These are phyloP conservation scores for Threskiornis aethiopicus DNA, from an alignment of 2,797 vertebrate genomes.

Conservation along the genomic window DNA sequence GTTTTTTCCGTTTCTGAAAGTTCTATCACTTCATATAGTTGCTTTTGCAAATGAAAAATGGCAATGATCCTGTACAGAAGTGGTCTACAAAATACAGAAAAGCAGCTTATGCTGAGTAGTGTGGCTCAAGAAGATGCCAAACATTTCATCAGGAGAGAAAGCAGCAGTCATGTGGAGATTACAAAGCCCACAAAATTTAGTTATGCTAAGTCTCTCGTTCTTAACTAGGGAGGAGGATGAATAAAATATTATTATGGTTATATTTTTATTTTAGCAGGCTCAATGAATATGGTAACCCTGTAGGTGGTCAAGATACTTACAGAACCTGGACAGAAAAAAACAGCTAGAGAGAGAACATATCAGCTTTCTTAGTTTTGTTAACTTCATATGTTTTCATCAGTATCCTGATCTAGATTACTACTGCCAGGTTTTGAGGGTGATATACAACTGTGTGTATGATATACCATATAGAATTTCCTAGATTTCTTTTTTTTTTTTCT, in stretches of 20 bases:
- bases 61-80: background rate
- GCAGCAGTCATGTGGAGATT: background rate
- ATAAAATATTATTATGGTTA: background rate
- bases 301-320: background rate
- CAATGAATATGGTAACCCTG: background rate
- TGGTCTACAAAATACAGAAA: background rate
- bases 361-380: background rate
- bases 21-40: constrained; percentile 3
- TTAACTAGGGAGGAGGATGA: background rate
- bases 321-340: background rate
- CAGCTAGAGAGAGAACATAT: background rate
- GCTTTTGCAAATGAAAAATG: constrained; percentile 21
- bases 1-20: background rate
- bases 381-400: background rate
- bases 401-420: background rate
- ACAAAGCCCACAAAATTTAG: background rate
- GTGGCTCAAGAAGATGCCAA: background rate
- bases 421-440: background rate
- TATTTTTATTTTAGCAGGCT: background rate
- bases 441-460: background rate
- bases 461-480: background rate
- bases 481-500: background rate
- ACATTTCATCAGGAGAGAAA: background rate
- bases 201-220: background rate
- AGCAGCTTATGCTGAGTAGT: background rate